Evolutionary conservation across 2,888 invertebrate genomes (phyloP), one percentile per base, ranked within the genome.

Genomic region (Chrysodeixis includens): DNA sequence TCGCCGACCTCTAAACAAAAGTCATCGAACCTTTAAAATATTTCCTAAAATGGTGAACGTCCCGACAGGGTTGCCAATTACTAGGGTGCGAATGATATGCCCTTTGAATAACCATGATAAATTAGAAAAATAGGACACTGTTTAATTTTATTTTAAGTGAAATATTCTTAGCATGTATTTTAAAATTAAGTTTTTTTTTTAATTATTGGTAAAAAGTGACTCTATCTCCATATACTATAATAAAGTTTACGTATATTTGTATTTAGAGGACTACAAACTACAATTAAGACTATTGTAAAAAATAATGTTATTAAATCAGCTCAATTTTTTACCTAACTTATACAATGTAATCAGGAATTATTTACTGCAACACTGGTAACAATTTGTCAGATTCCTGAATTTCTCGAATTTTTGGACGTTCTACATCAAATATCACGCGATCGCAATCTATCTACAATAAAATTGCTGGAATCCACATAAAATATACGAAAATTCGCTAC

Each of bases 31-130:
- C 83, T 79, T 83, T 57, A 85, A 40, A 88, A 90, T 92, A 88
- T 93, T 93, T 91, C 90, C 92, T 91, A 93, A 93, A 89, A 89
- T 92, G 93, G 93, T 92, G 90, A 93, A 92, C 86, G 93, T 89
- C 89, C 93, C 83, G 76, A 74, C 71, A 74, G 78, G 83, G 73
- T 81, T 68, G 67, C 83, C 90, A 92, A 84, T 88, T 87, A 79
- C 64, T 69, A 66, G 52, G 64, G 61, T 44, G 64, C 68, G 54
- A 63, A 58, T 62, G 75, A 71, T 80, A 69, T 55, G 59, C 66
- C 69, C n/a, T 46, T 54, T 72, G 49, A 59, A 44, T 53, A 60
- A 32, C 71, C 71, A 76, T 56, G 8, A 44, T 52, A 35, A 68
- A 62, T 68, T 14, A 6, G 52, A n/a, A 8, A 49, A 65, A 30